Conservation (phyloP, 2,797 vertebrate genomes). For the Hipposideros larvatus region DNA sequence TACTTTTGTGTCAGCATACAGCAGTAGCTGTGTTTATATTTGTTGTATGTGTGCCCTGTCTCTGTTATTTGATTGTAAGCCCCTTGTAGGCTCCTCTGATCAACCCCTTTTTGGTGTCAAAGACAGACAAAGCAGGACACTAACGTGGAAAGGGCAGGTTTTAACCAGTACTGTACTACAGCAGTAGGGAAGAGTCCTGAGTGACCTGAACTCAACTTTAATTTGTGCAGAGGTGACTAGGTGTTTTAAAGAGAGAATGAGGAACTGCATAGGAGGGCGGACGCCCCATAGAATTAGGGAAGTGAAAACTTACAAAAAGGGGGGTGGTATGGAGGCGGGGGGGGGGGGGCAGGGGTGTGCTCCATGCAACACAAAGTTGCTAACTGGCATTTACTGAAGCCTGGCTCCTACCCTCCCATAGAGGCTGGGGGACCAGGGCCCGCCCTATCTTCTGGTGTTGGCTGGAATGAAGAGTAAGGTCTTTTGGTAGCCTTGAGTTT, state of each 20-base stretch:
- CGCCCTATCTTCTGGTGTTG: not conserved
- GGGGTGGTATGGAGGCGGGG: too few species aligned
- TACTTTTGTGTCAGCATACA: not conserved
- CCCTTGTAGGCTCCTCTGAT: not conserved
- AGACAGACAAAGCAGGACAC: not conserved
- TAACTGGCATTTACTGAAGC: not conserved
- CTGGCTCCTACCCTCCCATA: not conserved
- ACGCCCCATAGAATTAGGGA: not conserved
- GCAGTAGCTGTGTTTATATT: not conserved
- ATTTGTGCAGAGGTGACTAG: not conserved
- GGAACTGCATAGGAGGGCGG: not conserved
- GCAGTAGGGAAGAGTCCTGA: not conserved
- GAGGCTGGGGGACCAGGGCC: too few species aligned
- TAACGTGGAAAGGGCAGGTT: not conserved
- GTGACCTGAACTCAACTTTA: not conserved
- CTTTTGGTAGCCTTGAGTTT: not conserved
- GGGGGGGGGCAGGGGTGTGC: too few species aligned
- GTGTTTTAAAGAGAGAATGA: not conserved
- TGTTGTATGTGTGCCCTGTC: not conserved
- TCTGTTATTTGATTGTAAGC: not conserved
- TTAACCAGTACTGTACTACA: not conserved
- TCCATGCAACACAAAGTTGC: not conserved
- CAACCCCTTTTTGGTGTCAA: not conserved
- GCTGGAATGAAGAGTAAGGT: not conserved
- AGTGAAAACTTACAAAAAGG: not conserved